Evolutionary conservation across 2,888 invertebrate species (phyloP).

Genomic region (Muschampia plurimacula): DNA sequence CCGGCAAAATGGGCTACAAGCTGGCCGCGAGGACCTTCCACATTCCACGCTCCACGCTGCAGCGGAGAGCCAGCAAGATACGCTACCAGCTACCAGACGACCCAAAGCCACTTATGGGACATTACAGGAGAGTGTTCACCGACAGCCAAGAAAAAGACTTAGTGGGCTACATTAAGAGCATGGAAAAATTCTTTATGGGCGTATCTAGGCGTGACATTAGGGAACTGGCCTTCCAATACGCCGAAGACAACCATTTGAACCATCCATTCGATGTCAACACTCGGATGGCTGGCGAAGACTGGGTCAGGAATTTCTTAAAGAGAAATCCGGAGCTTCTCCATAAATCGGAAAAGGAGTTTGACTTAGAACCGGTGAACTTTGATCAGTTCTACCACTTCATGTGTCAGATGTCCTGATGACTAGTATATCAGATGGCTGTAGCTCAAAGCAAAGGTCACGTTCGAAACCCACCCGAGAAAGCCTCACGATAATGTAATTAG

Average conservation of each 20-base stretch:
- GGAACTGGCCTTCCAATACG: conserved; percentile 81
- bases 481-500: conserved; percentile 50
- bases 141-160: conserved; percentile 80
- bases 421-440: conserved; percentile 49
- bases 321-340: conserved; percentile 76
- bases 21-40: conserved; percentile 79
- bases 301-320: conserved; percentile 82
- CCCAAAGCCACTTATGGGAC: conserved; percentile 78
- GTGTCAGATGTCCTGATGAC: conserved; percentile 79
- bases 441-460: conserved; percentile 56
- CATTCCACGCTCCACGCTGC: conserved; percentile 79
- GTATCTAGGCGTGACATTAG: conserved; percentile 79
- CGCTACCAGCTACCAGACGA: conserved; percentile 78
- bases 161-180: conserved; percentile 81
- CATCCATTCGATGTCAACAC: conserved; percentile 80
- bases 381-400: conserved; percentile 83
- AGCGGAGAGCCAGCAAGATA: conserved; percentile 79
- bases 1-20: conserved; percentile 84
- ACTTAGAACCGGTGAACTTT: conserved; percentile 78
- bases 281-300: conserved; percentile 81
- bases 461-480: conserved; percentile 60
- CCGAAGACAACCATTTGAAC: conserved; percentile 75
- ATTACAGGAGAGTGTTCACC: conserved; percentile 79
- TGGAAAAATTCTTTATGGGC: conserved; percentile 81
- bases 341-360: conserved; percentile 69